phyloP scores from a whole-genome alignment of 2,888 invertebrate genomes.

The Sesamia inferens region DNA sequence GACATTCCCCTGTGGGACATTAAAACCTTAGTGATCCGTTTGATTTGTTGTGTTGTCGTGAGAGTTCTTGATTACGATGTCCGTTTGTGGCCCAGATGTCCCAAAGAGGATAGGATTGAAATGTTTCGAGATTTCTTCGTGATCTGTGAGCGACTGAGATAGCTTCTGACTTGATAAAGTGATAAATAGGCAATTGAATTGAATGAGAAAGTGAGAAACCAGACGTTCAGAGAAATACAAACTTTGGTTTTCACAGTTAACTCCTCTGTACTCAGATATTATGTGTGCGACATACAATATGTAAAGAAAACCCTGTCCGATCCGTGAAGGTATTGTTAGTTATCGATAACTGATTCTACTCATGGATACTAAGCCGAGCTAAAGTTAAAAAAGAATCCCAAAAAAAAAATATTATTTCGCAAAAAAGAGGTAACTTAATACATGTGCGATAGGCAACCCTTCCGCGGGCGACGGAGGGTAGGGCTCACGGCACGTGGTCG shows the following conservation, averaged over 20 bases:
- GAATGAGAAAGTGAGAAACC: no score
- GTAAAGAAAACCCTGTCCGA: no score
- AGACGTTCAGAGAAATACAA: neutral
- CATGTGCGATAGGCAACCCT: no score
- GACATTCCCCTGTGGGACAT: conserved; percentile 45
- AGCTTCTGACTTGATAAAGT: neutral
- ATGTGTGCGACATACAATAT: neutral
- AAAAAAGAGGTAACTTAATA: no score
- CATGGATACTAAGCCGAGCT: no score
- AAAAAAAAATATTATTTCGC: no score
- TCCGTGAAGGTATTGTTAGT: no score
- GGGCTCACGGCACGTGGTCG: no score
- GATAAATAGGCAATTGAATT: neutral
- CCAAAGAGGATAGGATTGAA: conserved; percentile 21
- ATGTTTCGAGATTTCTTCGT: conserved; percentile 9
- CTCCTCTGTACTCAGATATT: no score
- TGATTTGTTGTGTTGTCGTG: conserved; percentile 51
- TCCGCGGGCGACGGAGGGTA: no score
- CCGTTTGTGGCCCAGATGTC: conserved; percentile 29
- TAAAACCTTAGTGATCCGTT: conserved; percentile 45
- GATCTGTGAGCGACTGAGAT: neutral
- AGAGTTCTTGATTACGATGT: conserved; percentile 35
- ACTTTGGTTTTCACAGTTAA: neutral
- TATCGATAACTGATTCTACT: no score
- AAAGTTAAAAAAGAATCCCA: no score